These are phyloP conservation scores for Acanthis flammea DNA, from an alignment of 2,797 vertebrate species.

Conservation along the genomic window DNA sequence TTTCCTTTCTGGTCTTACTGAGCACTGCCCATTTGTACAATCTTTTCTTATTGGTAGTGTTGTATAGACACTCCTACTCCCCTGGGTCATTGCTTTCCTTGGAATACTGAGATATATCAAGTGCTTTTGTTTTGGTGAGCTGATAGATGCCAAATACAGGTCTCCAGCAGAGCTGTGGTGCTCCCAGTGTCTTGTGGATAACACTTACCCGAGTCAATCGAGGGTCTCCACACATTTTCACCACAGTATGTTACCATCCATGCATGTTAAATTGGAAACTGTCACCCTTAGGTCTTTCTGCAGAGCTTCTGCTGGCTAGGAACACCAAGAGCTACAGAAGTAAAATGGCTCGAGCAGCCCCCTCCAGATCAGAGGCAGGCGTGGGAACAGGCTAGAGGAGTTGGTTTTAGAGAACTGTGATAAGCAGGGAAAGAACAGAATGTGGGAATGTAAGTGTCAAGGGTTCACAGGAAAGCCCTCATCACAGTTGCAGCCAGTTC, in stretches of 20 bases:
- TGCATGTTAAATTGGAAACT: neutral
- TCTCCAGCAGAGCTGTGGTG: neutral
- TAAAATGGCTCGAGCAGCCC: neutral
- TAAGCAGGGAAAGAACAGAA: neutral
- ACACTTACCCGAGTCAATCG: rapidly evolving
- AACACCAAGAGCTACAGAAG: neutral
- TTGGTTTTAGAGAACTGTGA: neutral
- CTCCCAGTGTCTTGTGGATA: neutral
- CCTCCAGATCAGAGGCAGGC: neutral
- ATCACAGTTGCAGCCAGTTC: neutral
- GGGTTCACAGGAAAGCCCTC: neutral
- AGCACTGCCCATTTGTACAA: neutral
- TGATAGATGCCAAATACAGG: neutral
- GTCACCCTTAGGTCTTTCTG: neutral
- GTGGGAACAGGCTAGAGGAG: neutral
- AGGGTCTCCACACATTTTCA: neutral
- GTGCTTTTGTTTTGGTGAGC: neutral
- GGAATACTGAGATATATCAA: neutral
- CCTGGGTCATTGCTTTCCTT: neutral
- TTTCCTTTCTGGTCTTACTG: neutral
- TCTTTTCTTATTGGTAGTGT: neutral
- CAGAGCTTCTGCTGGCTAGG: neutral
- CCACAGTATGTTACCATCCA: neutral
- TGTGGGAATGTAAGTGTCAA: neutral
- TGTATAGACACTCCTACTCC: neutral